These are phyloP conservation scores for Bombus waltoni DNA, from an alignment of 1,140 invertebrate genomes.

Conservation along the genomic window DNA sequence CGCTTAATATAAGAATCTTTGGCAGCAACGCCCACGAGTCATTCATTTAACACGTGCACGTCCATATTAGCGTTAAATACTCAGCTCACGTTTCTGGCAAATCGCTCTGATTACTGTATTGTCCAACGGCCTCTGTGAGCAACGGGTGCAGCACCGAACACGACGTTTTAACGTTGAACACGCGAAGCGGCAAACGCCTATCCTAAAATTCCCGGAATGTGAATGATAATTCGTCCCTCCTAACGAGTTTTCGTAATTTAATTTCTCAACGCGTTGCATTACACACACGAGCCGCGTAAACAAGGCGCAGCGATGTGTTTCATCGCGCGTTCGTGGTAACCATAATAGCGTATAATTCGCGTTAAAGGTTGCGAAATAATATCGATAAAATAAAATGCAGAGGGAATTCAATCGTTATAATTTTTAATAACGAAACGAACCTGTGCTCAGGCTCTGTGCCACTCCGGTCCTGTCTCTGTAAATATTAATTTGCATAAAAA, in stretches of 20 bases:
- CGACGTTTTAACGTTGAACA: conserved; percentile 21
- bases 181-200: neutral
- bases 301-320: conserved; percentile 23
- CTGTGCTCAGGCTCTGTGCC: no score
- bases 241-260: conserved; percentile 40
- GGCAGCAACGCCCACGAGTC: neutral
- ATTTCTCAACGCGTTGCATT: conserved; percentile 24
- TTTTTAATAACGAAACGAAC: no score
- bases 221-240: conserved; percentile 28
- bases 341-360: neutral
- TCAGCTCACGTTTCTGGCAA: neutral
- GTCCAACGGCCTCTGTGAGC: conserved; percentile 1
- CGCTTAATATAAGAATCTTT: neutral
- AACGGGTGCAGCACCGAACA: neutral
- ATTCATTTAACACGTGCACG: neutral
- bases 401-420: no score
- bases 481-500: no score
- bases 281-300: neutral
- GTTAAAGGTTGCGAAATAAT: neutral
- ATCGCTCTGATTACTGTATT: conserved; percentile 27
- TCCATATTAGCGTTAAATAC: conserved; percentile 28
- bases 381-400: neutral
- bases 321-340: neutral
- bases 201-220: conserved; percentile 36
- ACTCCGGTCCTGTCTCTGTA: no score